Base-by-base conservation (phyloP, 2,888 invertebrate species). In the Napeogenes sylphis region DNA sequence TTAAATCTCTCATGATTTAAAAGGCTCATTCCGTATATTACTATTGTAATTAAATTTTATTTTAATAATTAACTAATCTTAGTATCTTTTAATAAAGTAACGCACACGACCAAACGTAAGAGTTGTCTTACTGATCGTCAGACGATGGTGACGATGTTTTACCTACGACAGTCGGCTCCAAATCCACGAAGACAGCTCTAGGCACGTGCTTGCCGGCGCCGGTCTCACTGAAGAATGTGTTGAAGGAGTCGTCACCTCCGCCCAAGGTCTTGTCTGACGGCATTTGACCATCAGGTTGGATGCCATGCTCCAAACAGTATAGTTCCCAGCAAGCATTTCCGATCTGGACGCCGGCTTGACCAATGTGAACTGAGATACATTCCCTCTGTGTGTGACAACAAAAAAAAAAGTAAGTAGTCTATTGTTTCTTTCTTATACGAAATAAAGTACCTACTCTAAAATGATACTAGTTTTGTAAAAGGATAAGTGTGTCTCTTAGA, bases 81-180 rank as follows among this genome's bases (percentile, higher is more conserved):
- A 21, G 21, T 21, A 21, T 21, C 21, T 21, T 21, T 21, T 21
- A 21, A 21, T 21, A 21, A 21, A 21, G 21, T 21, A 21, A 21
- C 21, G 21, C 21, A 0, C 21, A 21, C 1, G 21, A 21, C 1
- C 21, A 1, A 21, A 21, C 21, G 21, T 21, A 21, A 21, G 0
- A 21, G 21, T 21, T 21, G 21, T 21, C 21, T 21, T 21, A 21
- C 21, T 21, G 21, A 1, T 21, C 21, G 21, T 21, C 21, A 21
- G 21, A 21, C 21, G 21, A 21, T 21, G 21, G 21, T 21, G 21
- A 21, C 21, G 21, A 21, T 21, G 21, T 21, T 21, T 21, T 79
- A 95, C 96, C 95, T 62, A 98, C 96, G 46, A 98, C 98, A 71
- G 97, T 97, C 63, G 98, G 98, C 82, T 98, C 98, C 74, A 98